These are phyloP conservation scores for Rhyacophila brunnea DNA, from an alignment of 1,140 invertebrate genomes.

Conservation along the genomic window DNA sequence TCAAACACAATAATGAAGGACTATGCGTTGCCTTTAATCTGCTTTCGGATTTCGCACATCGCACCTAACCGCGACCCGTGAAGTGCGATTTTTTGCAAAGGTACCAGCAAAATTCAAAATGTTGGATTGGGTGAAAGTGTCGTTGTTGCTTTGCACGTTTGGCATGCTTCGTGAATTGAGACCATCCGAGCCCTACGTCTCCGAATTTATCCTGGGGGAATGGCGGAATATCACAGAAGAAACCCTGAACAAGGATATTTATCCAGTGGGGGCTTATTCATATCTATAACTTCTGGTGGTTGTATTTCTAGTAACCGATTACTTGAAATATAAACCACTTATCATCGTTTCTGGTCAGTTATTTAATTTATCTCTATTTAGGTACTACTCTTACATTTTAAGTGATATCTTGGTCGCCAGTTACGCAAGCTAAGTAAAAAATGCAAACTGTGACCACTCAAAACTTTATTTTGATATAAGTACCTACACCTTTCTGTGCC, in stretches of 20 bases:
- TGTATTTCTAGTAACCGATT: conserved; percentile 81
- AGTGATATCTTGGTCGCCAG: no score
- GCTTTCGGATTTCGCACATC: no score
- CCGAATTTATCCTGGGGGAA: conserved; percentile 67
- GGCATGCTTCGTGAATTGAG: conserved; percentile 81
- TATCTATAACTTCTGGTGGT: conserved; percentile 70
- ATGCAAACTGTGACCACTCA: no score
- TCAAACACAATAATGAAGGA: neutral
- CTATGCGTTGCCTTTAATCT: neutral
- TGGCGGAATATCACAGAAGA: conserved; percentile 72
- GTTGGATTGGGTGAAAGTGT: conserved; percentile 65
- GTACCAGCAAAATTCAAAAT: conserved; percentile 39
- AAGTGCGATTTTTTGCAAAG: neutral
- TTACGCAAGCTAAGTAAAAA: no score
- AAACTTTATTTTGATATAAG: no score
- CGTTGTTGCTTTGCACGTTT: conserved; percentile 72
- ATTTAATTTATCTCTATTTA: neutral
- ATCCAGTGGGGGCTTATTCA: conserved; percentile 79
- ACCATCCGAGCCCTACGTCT: conserved; percentile 80
- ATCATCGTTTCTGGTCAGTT: conserved; percentile 68
- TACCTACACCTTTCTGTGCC: no score
- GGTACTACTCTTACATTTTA: no score
- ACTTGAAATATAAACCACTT: conserved; percentile 80
- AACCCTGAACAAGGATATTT: conserved; percentile 71
- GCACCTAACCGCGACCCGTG: neutral